phyloP scores from a whole-genome alignment of 1,140 invertebrate genomes.

The Prorops nasuta region DNA sequence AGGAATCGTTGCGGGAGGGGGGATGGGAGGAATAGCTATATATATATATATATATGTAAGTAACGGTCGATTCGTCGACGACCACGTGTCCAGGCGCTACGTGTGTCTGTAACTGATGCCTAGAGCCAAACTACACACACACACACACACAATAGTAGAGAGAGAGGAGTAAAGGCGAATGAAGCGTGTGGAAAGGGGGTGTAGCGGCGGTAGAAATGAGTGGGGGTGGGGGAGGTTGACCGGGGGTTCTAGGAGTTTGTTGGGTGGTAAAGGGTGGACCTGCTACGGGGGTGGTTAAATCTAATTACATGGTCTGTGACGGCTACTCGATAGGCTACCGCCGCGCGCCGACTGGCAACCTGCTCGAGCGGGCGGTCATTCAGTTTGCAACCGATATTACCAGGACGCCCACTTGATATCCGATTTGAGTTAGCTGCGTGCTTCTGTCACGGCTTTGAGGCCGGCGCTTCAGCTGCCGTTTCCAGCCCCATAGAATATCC shows the following conservation, averaged over 20 bases:
- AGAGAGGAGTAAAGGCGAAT: neutral
- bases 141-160: too few species aligned
- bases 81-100: too few species aligned
- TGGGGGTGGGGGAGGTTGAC: neutral
- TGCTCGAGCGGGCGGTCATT: conserved; percentile 29
- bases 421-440: neutral
- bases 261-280: conserved; percentile 11
- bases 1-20: too few species aligned
- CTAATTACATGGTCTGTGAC: conserved; percentile 53
- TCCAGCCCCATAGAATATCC: neutral
- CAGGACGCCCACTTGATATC: conserved; percentile 13
- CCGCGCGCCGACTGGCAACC: conserved; percentile 21
- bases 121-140: too few species aligned
- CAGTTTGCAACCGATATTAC: conserved; percentile 45
- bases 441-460: neutral
- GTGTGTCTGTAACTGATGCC: too few species aligned
- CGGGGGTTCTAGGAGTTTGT: neutral
- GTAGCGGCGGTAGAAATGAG: neutral
- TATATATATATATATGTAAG: too few species aligned
- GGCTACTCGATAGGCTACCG: conserved; percentile 37
- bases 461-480: neutral
- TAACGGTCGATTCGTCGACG: too few species aligned
- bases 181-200: neutral
- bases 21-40: too few species aligned
- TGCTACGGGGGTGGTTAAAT: conserved; percentile 35